Evolutionary conservation across 2,113 vertebrate genomes (phyloP), one percentile per base, ranked within the genome.

Genomic region (Ceyx margarethae): DNA sequence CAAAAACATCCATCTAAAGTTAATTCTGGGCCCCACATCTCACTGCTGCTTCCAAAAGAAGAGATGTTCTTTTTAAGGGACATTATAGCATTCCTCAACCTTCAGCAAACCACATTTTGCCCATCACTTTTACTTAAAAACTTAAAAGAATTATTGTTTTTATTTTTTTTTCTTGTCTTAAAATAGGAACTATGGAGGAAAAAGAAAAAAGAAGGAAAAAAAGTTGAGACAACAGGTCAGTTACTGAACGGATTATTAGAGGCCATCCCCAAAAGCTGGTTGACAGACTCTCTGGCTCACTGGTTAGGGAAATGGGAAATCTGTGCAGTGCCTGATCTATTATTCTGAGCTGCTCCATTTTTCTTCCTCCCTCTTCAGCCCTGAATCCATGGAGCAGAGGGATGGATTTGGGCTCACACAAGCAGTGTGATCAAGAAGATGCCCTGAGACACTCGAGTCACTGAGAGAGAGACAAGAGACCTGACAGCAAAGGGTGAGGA

Each of bases 231-330:
- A 83, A 81, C 33, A 72, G 69, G 29, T 28, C 17, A 51, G 65
- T 40, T 75, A 50, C 43, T 72, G 62, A 93, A 90, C 4, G 4
- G 51, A 83, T 93, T 89, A 57, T 58, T 60, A 1, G 4, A 48
- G 64, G 71, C 46, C 54, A 73, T 50, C 53, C 65, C 58, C 83
- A 92, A 87, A 87, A 79, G 29, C 54, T 91, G 87, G 85, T 61
- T 85, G 83, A 88, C 51, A 91, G 72, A 94, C 83, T 91, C 87
- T 89, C 65, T 90, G 86, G 54, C 50, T 93, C 92, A 82, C 20
- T 92, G 89, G 45, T 58, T 84, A 82, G 89, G 76, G 87, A 96
- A 95, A 95, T 89, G 31, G 75, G 46, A 95, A 93, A 53, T n/a
- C 87, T 92, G 37, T 56, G 29, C 17, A 81, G 31, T 58, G 50